Evolutionary conservation across 2,113 vertebrate species (phyloP).

Genomic region (Xenus cinereus): DNA sequence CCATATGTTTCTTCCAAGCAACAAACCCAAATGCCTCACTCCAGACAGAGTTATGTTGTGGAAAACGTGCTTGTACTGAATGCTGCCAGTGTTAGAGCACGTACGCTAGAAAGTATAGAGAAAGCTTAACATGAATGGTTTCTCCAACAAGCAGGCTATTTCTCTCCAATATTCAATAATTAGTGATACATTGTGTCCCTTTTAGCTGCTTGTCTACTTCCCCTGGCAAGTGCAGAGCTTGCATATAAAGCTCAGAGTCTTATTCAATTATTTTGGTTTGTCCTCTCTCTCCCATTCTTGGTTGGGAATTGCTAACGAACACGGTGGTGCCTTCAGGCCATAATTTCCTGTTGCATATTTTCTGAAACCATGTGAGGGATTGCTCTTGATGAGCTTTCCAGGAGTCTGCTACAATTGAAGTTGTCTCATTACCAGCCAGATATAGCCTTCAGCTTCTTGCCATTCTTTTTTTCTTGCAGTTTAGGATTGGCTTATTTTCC

Average conservation of each 20-base stretch:
- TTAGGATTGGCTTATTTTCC: neutral
- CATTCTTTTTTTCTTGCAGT: neutral
- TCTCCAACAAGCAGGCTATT: neutral
- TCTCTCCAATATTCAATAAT: neutral
- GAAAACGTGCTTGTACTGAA: neutral
- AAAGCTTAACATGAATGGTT: neutral
- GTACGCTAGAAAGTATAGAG: neutral
- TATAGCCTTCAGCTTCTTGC: slow-evolving; percentile 29
- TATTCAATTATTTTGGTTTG: slow-evolving; percentile 39
- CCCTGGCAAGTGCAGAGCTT: neutral
- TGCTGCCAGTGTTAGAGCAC: neutral
- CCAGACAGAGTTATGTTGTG: neutral
- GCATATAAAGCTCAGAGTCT: neutral
- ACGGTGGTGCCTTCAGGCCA: slow-evolving; percentile 19
- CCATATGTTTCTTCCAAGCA: neutral
- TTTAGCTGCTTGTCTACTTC: slow-evolving; percentile 1
- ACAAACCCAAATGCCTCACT: neutral
- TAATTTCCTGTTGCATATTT: slow-evolving; percentile 64
- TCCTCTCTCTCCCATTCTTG: neutral
- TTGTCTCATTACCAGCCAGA: slow-evolving; percentile 29
- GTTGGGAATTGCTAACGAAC: slow-evolving; percentile 37
- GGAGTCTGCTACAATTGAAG: slow-evolving; percentile 23
- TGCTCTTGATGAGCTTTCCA: slow-evolving; percentile 45
- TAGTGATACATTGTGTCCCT: neutral
- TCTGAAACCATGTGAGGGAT: slow-evolving; percentile 43